Evolutionary conservation across 2,113 vertebrate species (phyloP).

Genomic region (Chrysochloris asiatica): DNA sequence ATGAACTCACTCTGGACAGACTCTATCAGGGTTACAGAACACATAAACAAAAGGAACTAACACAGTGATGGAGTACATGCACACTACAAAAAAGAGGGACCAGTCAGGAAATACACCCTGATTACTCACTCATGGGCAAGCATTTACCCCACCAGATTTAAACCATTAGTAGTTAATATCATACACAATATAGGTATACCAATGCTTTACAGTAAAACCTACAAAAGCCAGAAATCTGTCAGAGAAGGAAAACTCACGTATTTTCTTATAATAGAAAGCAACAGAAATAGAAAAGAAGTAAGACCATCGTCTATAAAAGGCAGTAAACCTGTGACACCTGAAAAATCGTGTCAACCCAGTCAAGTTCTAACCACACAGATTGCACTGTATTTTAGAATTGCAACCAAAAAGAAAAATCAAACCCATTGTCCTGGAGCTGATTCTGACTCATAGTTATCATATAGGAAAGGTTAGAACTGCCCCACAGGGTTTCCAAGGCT

Average conservation of each 20-base stretch:
- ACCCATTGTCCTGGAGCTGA: no score
- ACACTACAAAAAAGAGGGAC: not conserved
- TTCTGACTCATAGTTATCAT: no score
- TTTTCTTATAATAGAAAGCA: not conserved
- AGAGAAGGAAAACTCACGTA: not conserved
- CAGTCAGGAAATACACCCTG: not conserved
- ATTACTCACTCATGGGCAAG: not conserved
- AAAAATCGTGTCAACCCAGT: not conserved
- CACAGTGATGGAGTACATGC: not conserved
- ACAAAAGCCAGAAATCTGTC: not conserved
- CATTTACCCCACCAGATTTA: not conserved
- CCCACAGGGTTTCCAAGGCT: no score
- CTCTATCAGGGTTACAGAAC: not conserved
- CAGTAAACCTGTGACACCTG: not conserved
- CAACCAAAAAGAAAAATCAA: no score
- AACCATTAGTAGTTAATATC: not conserved
- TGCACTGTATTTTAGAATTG: no score
- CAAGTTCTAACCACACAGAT: not conserved
- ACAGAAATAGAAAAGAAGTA: no score
- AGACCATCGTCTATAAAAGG: no score
- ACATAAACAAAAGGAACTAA: not conserved
- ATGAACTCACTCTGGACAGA: not conserved
- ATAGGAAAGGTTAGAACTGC: no score
- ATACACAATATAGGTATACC: not conserved
- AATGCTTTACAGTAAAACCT: not conserved